phyloP scores from a whole-genome alignment of 2,888 invertebrate genomes.

The Dilophus febrilis region DNA sequence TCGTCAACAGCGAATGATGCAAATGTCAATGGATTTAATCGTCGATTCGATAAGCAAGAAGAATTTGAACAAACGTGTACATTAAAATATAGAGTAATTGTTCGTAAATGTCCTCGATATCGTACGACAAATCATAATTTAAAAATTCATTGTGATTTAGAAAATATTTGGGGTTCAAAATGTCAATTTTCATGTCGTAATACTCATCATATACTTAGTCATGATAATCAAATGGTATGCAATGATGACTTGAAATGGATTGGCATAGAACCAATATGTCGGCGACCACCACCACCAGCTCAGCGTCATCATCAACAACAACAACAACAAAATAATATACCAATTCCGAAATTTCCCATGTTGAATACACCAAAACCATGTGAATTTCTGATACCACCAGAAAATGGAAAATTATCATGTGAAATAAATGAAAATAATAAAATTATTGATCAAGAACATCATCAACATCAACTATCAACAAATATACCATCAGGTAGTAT shows the following conservation, averaged over 20 bases:
- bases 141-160: slow-evolving; percentile 11
- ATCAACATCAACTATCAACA: not conserved
- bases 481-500: slow-evolving; percentile 10
- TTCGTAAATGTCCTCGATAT: slow-evolving; percentile 11
- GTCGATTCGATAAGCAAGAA: too few species aligned
- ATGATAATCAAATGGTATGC: slow-evolving; percentile 10
- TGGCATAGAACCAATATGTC: slow-evolving; percentile 12
- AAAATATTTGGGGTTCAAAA: slow-evolving; percentile 13
- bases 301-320: too few species aligned
- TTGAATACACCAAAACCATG: slow-evolving; percentile 8
- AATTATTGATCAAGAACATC: not conserved
- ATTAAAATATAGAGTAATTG: slow-evolving; percentile 13
- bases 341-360: too few species aligned
- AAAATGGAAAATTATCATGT: slow-evolving; percentile 12
- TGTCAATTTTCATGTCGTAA: slow-evolving; percentile 12
- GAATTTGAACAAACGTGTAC: slow-evolving; percentile 10
- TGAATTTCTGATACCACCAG: slow-evolving; percentile 10
- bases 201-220: slow-evolving; percentile 9
- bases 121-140: slow-evolving; percentile 8
- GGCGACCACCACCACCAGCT: not conserved
- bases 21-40: too few species aligned
- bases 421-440: slow-evolving; percentile 9
- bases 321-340: too few species aligned
- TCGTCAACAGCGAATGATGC: too few species aligned
- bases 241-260: slow-evolving; percentile 12